Evolutionary conservation across 2,888 invertebrate species (phyloP), one percentile per base, ranked within the genome.

Genomic region (Theodoxus fluviatilis): DNA sequence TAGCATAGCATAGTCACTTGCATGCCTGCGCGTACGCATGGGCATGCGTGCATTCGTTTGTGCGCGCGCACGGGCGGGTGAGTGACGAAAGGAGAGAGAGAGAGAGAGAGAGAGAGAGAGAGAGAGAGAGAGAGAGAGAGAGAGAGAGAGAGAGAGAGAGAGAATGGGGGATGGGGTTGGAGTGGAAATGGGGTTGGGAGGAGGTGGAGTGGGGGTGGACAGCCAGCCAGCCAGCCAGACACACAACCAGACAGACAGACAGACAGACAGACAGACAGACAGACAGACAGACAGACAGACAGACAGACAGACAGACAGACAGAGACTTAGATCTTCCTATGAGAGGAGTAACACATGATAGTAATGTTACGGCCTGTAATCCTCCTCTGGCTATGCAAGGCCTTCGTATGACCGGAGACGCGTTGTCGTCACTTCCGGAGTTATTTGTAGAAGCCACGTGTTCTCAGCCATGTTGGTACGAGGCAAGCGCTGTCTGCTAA

Each of bases 21-120:
- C n/a, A n/a, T n/a, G n/a, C n/a, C n/a, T n/a, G n/a, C n/a, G n/a
- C n/a, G n/a, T n/a, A n/a, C n/a, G n/a, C n/a, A n/a, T n/a, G n/a
- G n/a, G n/a, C n/a, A n/a, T n/a, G n/a, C n/a, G n/a, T n/a, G n/a
- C n/a, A n/a, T n/a, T n/a, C n/a, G n/a, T n/a, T n/a, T n/a, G n/a
- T n/a, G n/a, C n/a, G n/a, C n/a, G n/a, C n/a, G n/a, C n/a, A n/a
- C n/a, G n/a, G n/a, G n/a, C n/a, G 22, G 9, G 57, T 18, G 25
- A 57, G 57, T 28, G 57, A 12, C 28, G 31, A 15, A 67, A 49
- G 22, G 47, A 47, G 67, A 67, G 67, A 47, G 67, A 67, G 47
- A 47, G 67, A 67, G 67, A 67, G 67, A 67, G 67, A 67, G 47
- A 40, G 63, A 63, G 63, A 31, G 35, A 63, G 35, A 63, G 35